Base-by-base conservation (phyloP, 2,113 vertebrate species). In the Entomyzon cyanotis region DNA sequence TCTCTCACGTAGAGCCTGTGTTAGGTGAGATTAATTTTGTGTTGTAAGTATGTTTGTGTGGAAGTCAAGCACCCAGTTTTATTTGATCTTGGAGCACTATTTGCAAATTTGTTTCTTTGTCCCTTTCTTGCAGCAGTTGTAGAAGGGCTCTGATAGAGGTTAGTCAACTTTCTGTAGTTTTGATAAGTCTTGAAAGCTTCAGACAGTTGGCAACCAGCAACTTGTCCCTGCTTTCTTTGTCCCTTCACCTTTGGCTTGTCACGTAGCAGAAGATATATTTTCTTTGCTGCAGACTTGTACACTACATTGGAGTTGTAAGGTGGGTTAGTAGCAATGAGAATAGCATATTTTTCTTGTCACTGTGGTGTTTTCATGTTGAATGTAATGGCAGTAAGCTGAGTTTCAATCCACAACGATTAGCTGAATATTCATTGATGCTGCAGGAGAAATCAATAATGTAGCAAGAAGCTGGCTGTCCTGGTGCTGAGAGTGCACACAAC, bases 221-320 rank as follows among this genome's bases (percentile, higher is more conserved):
- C 22, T 70, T 47, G 25, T 37, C 7, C 37, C 14, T 56, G 19
- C 28, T 39, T 52, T 87, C 35, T 80, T 65, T 62, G 21, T 52
- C 87, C 37, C n/a, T 91, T 88, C 44, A 35, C 53, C 75, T 82
- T 81, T 95, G 82, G 53, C 73, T 87, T 94, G 82, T 94, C 90
- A 70, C 7, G 19, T 37, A 76, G 7, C 24, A 56, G 68, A 87
- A 79, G 23, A 22, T 12, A 5, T 8, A 23, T 76, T 63, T 86
- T 76, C 15, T 77, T 84, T 76, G 17, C 33, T 1, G 0, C 25
- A 37, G 39, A 20, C 12, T 71, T 49, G 12, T 19, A 10, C n/a
- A 14, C 22, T 89, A 63, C 25, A 19, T 1, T 64, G 42, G 25
- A 50, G 31, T 55, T 56, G 24, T 16, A 39, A 70, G 25, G 20